A percentile compares a stretch with the other conserved stretches of the same genome.
phyloP scores from a whole-genome alignment of 2,888 invertebrate genomes.

The Drosophila rellima region DNA sequence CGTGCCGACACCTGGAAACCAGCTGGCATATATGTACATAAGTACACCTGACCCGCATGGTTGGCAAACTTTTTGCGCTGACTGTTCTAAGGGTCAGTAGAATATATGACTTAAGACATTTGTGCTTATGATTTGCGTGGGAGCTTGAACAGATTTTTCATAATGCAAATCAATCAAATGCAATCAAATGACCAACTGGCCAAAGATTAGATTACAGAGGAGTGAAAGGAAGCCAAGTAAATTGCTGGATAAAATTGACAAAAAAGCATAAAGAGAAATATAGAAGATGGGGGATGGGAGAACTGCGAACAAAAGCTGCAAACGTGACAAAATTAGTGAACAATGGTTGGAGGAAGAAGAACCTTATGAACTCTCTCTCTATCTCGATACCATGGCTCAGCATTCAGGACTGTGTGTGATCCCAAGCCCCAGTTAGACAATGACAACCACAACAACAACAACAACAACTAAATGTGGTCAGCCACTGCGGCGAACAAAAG shows the following conservation, averaged over 20 bases:
- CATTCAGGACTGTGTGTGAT: conserved; percentile 59
- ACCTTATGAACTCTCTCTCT: conserved; percentile 76
- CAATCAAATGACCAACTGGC: conserved; percentile 30
- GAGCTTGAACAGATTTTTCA: conserved; percentile 4
- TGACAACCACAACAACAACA: conserved; percentile 26
- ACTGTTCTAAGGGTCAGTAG: conserved; percentile 1
- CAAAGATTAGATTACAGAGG: conserved; percentile 25
- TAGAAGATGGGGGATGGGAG: conserved; percentile 28
- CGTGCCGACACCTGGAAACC: conserved; percentile 62
- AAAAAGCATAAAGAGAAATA: conserved; percentile 31
- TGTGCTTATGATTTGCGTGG: conserved; percentile 62
- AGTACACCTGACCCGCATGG: conserved; percentile 40
- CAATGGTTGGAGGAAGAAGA: conserved; percentile 67
- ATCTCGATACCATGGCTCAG: conserved; percentile 17
- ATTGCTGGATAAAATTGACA: conserved; percentile 59
- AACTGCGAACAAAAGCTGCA: conserved; percentile 76
- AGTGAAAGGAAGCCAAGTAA: conserved; percentile 20
- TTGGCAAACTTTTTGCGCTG: conserved; percentile 26
- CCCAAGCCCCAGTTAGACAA: conserved; percentile 56
- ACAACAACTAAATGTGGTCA: conserved; percentile 78
- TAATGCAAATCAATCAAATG: conserved; percentile 52
- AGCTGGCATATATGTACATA: conserved; percentile 2
- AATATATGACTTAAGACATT: conserved; percentile 48
- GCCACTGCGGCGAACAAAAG: conserved; percentile 75
- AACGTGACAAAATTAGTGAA: conserved; percentile 83